These are phyloP conservation scores for Chelmon rostratus DNA, from an alignment of 2,797 vertebrate genomes.

Conservation along the genomic window DNA sequence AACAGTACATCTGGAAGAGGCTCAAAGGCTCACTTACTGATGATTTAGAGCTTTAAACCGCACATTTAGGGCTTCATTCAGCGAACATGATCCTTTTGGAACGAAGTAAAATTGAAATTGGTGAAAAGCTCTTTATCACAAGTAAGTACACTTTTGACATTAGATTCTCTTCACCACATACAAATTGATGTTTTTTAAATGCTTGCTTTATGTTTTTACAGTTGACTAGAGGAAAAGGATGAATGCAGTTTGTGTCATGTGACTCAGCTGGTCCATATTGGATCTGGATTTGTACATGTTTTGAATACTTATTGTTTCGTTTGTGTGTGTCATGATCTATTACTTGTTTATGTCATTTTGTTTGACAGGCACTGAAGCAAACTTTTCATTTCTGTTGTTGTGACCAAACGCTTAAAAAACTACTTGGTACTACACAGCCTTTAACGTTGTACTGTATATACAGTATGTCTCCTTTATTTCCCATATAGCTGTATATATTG, in stretches of 20 bases:
- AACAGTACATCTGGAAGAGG: neutral
- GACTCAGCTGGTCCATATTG: conserved; percentile 82
- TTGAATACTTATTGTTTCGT: neutral
- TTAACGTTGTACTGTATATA: conserved; percentile 22
- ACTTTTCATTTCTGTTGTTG: neutral
- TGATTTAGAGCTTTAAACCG: neutral
- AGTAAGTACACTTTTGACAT: neutral
- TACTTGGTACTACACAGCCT: neutral
- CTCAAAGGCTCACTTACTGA: neutral
- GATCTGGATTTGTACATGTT: conserved; percentile 65
- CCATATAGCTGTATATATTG: conserved; percentile 18
- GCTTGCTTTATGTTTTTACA: neutral
- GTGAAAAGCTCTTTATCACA: neutral
- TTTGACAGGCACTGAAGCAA: conserved; percentile 7
- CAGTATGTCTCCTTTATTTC: neutral
- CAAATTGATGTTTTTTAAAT: neutral
- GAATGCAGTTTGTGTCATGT: conserved; percentile 9
- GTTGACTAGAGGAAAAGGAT: neutral
- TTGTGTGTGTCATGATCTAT: neutral
- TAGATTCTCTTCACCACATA: neutral
- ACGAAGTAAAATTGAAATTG: neutral
- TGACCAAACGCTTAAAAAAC: neutral
- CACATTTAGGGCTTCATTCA: neutral
- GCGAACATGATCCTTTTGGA: fast-evolving
- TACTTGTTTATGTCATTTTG: neutral